Percentiles rank a stretch among this genome's conserved stretches.
Conservation (phyloP, 2,113 vertebrate genomes). For the Mionectes macconnelli region DNA sequence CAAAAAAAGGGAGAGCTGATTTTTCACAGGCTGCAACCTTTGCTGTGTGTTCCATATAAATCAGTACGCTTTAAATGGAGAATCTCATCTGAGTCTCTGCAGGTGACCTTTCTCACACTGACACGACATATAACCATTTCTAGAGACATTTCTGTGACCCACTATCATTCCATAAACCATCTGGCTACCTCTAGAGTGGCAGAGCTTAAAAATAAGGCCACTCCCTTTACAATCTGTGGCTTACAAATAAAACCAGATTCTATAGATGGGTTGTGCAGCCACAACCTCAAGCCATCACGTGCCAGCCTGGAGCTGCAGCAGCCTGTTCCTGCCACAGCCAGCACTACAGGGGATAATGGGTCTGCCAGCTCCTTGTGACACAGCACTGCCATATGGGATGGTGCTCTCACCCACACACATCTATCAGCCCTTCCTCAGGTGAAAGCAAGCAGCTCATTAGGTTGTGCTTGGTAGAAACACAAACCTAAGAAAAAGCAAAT, state of each 20-base stretch:
- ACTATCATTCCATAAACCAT: neutral
- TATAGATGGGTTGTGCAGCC: neutral
- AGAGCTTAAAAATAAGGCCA: neutral
- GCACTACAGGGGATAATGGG: neutral
- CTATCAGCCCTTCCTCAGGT: neutral
- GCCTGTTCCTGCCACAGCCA: neutral
- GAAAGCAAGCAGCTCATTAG: neutral
- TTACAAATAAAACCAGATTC: neutral
- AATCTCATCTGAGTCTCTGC: neutral
- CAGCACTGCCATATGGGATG: neutral
- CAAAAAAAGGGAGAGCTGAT: neutral
- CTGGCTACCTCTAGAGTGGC: neutral
- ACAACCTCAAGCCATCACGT: neutral
- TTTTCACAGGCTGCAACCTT: neutral
- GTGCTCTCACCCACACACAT: rapidly evolving
- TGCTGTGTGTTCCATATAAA: neutral
- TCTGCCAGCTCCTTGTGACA: neutral
- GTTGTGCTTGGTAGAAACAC: neutral
- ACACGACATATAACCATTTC: neutral
- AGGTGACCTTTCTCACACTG: neutral
- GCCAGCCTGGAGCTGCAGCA: neutral
- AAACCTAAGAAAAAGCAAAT: neutral
- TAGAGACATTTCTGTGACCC: neutral
- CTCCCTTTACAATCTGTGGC: neutral
- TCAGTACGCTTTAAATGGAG: neutral